Percentiles rank a stretch among this genome's conserved stretches.
phyloP scores from a whole-genome alignment of 2,113 vertebrate species.

The Centropristis striata region DNA sequence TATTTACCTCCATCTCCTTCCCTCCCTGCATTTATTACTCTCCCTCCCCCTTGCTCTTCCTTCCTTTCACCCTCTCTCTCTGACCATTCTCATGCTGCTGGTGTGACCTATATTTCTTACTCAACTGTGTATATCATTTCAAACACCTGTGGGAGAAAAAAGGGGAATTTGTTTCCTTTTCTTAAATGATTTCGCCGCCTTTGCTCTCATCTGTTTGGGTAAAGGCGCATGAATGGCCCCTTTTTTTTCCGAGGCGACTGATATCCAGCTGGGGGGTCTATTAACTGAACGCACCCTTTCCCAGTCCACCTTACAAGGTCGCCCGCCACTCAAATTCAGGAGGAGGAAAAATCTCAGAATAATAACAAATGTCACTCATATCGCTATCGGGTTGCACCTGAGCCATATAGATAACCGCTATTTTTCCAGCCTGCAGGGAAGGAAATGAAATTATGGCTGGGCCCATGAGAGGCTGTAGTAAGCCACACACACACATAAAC shows the following conservation, averaged over 20 bases:
- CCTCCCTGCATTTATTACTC: constrained; percentile 58
- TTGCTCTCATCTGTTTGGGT: constrained; percentile 70
- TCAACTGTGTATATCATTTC: constrained; percentile 73
- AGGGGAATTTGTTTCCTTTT: constrained; percentile 57
- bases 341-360: constrained; percentile 66
- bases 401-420: constrained; percentile 82
- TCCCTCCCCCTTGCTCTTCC: constrained; percentile 36
- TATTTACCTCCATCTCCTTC: constrained; percentile 70
- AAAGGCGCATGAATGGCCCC: constrained; percentile 60
- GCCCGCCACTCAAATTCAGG: constrained; percentile 65
- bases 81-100: constrained; percentile 33
- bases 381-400: constrained; percentile 80
- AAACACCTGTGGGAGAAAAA: constrained; percentile 70
- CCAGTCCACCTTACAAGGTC: constrained; percentile 74
- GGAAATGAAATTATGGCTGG: constrained; percentile 73
- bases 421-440: constrained; percentile 59
- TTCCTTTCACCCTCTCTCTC: constrained; percentile 34
- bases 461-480: constrained; percentile 42
- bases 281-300: constrained; percentile 64
- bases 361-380: constrained; percentile 80
- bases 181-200: constrained; percentile 55
- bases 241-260: constrained; percentile 50
- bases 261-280: constrained; percentile 66
- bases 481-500: constrained; percentile 28
- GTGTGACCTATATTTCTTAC: constrained; percentile 78